Base-by-base conservation (phyloP, 1,140 invertebrate genomes). In the Myzus persicae region DNA sequence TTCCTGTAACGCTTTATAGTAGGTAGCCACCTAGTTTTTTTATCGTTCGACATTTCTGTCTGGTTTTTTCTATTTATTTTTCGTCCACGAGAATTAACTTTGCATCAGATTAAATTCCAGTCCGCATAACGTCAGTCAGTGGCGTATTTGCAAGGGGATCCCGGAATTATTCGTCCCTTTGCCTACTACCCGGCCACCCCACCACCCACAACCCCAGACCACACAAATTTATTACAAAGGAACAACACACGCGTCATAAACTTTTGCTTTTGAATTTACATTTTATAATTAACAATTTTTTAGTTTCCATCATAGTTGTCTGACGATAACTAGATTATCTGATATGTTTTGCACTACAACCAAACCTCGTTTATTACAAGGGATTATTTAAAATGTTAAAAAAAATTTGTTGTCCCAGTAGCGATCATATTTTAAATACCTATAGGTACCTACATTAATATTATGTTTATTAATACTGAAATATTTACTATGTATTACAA, bases 271-370 rank as follows among this genome's bases (percentile, higher is more conserved):
- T 76, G 0, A n/a, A 76, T 76, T n/a, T 36, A 76, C 31, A n/a
- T 76, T 76, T 76, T 76, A 76, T 76, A 76, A n/a, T 76, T 18
- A 76, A 76, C n/a, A 14, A 76, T 76, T 76, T n/a, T n/a, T 76
- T 76, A n/a, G n/a, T 76, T 76, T n/a, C 14, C 59, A 76, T n/a
- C 59, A 6, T 18, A 31, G n/a, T n/a, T 76, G 18, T 76, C n/a
- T 14, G 59, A 36, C 31, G 59, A n/a, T 67, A 67, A 14, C 26
- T 31, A n/a, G 31, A n/a, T 76, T 76, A 76, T n/a, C n/a, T 76
- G 31, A n/a, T 18, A 76, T 14, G 46, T 20, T 76, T n/a, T 4
- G 1, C 3, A 67, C 31, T 67, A 20, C n/a, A n/a, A n/a, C 31
- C n/a, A 5, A 0, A n/a, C 4, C 59, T 18, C 11, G 59, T n/a